Evolutionary conservation across 2,888 invertebrate genomes (phyloP).

Genomic region (Trisateles emortualis): DNA sequence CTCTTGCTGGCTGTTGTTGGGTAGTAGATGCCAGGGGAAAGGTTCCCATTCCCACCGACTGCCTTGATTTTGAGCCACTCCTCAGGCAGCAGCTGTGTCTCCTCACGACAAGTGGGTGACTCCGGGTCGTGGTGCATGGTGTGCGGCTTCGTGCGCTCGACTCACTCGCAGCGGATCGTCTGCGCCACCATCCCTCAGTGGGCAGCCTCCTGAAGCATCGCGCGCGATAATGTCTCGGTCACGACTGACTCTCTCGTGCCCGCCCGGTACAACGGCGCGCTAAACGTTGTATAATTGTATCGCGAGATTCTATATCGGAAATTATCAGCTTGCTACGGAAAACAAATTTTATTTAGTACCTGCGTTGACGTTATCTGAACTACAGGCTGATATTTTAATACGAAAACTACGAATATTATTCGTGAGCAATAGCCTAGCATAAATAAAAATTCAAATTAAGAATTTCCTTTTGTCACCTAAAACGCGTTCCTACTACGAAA

Average conservation of each 20-base stretch:
- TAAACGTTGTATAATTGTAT: slow-evolving; percentile 84
- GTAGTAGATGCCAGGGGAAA: slow-evolving; percentile 84
- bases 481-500: slow-evolving; percentile 10
- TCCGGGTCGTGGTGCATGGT: slow-evolving; percentile 81
- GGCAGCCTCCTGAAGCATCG: slow-evolving; percentile 81
- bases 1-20: slow-evolving; percentile 82
- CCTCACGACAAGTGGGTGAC: slow-evolving; percentile 82
- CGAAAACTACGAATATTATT: background rate
- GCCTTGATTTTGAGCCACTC: slow-evolving; percentile 83
- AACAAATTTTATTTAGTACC: slow-evolving; percentile 78
- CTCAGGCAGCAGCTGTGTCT: slow-evolving; percentile 80
- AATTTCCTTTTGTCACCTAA: background rate
- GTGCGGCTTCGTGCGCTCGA: slow-evolving; percentile 72
- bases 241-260: slow-evolving; percentile 78
- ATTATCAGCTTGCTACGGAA: slow-evolving; percentile 82
- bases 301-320: slow-evolving; percentile 81
- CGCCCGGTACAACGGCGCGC: slow-evolving; percentile 72
- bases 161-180: slow-evolving; percentile 65
- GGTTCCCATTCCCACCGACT: slow-evolving; percentile 77
- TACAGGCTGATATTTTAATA: slow-evolving; percentile 65
- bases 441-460: background rate
- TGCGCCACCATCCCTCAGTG: slow-evolving; percentile 76
- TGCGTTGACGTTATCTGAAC: slow-evolving; percentile 63
- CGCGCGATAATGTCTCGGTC: slow-evolving; percentile 84
- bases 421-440: background rate